phyloP scores from a whole-genome alignment of 2,797 vertebrate genomes.

The Myotis pilosus region DNA sequence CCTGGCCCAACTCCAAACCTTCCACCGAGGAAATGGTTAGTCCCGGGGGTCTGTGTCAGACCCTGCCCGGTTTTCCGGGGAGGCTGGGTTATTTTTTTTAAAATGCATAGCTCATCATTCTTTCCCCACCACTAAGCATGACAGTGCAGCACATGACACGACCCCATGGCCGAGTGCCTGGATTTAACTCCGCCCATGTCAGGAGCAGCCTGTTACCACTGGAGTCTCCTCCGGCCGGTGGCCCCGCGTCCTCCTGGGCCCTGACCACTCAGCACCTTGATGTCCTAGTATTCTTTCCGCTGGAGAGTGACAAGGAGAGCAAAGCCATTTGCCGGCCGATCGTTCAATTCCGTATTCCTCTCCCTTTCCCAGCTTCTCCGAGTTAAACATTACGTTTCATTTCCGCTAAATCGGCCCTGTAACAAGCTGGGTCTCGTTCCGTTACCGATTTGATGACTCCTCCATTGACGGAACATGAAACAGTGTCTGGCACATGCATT shows the following conservation, averaged over 20 bases:
- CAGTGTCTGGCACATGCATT: slow-evolving; percentile 66
- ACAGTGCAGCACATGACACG: neutral
- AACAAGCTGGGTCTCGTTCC: slow-evolving; percentile 67
- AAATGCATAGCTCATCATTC: neutral
- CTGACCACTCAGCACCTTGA: slow-evolving; percentile 64
- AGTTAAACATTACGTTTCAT: slow-evolving; percentile 68
- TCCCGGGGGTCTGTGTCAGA: neutral
- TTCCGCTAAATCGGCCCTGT: slow-evolving; percentile 70
- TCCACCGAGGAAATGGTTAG: neutral
- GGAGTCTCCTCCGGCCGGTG: slow-evolving; percentile 59
- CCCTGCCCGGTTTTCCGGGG: neutral
- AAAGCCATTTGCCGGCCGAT: slow-evolving; percentile 63
- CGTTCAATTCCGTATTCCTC: slow-evolving; percentile 69
- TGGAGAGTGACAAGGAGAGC: slow-evolving; percentile 65
- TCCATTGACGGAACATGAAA: slow-evolving; percentile 68
- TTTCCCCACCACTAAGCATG: slow-evolving; percentile 31
- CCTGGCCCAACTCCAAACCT: too few species aligned
- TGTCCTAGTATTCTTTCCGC: slow-evolving; percentile 73
- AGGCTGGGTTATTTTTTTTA: neutral
- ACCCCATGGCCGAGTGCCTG: slow-evolving; percentile 1
- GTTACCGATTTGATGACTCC: slow-evolving; percentile 66
- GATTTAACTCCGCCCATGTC: slow-evolving; percentile 35
- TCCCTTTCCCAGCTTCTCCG: slow-evolving; percentile 72
- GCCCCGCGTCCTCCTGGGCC: slow-evolving; percentile 59
- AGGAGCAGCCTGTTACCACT: slow-evolving; percentile 27